Conservation (phyloP, 1,140 invertebrate species). For the Nylanderia fulva region DNA sequence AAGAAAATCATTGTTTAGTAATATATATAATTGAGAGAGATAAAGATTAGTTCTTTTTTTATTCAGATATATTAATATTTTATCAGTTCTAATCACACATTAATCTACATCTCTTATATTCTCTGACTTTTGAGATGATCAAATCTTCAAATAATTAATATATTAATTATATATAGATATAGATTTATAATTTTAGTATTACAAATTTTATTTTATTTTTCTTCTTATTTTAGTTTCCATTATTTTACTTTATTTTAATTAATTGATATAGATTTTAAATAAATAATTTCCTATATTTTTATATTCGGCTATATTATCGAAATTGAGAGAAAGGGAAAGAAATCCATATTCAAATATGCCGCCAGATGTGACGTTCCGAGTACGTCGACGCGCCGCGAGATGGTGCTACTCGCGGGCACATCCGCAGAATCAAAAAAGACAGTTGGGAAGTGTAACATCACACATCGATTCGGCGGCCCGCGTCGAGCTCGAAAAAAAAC, state of each 20-base stretch:
- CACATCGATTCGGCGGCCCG: conserved; percentile 81
- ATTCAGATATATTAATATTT: neutral
- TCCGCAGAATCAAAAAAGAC: conserved; percentile 84
- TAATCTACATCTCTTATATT: neutral
- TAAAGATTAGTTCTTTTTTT: neutral
- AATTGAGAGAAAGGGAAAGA: no score
- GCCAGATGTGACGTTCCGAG: neutral
- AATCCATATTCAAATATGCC: conserved; percentile 23
- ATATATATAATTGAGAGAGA: neutral
- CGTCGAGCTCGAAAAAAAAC: conserved; percentile 73
- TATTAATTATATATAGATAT: no score
- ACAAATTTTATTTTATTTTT: no score
- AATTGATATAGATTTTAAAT: neutral
- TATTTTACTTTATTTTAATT: no score
- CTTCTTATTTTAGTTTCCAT: no score
- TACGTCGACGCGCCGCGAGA: conserved; percentile 56
- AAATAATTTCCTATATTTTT: neutral
- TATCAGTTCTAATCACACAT: neutral
- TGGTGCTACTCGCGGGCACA: conserved; percentile 70
- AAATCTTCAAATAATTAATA: neutral
- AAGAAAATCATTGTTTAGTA: neutral
- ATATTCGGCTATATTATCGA: no score
- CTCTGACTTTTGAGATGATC: neutral
- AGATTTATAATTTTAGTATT: no score
- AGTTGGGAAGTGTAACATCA: conserved; percentile 81